Conservation (phyloP, 2,888 invertebrate species). For the Parnassius smintheus region DNA sequence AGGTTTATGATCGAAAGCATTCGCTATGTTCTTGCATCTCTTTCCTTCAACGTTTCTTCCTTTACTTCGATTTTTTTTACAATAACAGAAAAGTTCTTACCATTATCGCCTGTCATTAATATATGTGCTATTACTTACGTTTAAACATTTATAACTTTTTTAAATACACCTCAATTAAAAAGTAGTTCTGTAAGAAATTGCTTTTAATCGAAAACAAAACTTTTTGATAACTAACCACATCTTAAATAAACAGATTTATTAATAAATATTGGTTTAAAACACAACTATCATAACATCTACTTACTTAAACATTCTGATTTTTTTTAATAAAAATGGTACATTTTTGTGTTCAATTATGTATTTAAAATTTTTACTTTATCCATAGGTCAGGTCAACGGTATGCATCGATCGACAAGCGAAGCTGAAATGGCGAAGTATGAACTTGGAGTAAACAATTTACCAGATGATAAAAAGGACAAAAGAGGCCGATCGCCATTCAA, state of each 20-base stretch:
- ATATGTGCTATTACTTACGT: background rate
- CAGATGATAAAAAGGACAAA: conserved; percentile 85
- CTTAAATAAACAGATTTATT: background rate
- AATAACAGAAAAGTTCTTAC: background rate
- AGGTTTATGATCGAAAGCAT: conserved; percentile 45
- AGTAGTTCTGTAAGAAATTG: background rate
- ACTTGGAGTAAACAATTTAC: conserved; percentile 66
- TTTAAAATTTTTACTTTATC: no score
- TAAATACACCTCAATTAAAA: no score
- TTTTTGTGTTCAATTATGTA: no score
- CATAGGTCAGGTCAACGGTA: conserved; percentile 70
- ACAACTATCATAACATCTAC: no score
- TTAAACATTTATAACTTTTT: no score
- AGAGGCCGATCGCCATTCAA: conserved; percentile 96
- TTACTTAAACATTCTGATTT: no score
- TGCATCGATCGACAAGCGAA: conserved; percentile 89
- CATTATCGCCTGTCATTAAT: background rate
- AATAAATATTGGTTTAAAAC: no score
- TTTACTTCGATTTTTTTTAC: conserved; percentile 3
- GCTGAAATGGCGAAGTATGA: conserved; percentile 88
- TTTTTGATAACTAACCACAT: background rate
- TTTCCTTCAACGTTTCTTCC: conserved; percentile 10
- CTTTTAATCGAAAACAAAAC: background rate
- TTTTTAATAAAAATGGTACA: no score
- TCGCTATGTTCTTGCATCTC: conserved; percentile 21